Conservation (phyloP, 2,888 invertebrate genomes). For the Drosophila anceps region DNA sequence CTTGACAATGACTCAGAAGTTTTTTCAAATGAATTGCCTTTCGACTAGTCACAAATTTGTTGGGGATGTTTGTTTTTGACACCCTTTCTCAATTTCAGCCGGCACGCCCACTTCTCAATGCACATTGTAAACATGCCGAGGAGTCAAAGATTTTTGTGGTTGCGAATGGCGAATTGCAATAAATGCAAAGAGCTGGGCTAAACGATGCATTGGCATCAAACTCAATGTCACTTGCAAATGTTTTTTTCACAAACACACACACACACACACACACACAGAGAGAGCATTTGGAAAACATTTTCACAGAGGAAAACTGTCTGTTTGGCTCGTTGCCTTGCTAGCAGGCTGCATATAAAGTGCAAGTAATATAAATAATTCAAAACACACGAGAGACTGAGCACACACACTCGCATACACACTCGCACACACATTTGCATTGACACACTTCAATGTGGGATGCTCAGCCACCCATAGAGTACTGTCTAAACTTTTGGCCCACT, state of each 20-base stretch:
- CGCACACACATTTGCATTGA: constrained; percentile 74
- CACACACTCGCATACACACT: constrained; percentile 34
- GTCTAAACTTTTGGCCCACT: constrained; percentile 22
- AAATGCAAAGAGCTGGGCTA: constrained; percentile 51
- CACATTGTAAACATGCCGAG: constrained; percentile 56
- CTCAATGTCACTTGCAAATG: constrained; percentile 62
- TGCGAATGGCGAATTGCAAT: constrained; percentile 56
- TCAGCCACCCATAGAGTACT: background rate
- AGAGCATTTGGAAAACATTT: constrained; percentile 34
- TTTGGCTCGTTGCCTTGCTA: constrained; percentile 13
- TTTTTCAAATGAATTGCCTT: constrained; percentile 56
- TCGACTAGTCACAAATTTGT: background rate
- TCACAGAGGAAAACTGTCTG: constrained; percentile 39
- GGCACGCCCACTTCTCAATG: background rate
- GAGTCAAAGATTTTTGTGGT: constrained; percentile 72
- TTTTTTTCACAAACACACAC: constrained; percentile 25
- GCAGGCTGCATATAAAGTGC: constrained; percentile 71
- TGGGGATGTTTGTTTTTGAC: constrained; percentile 58
- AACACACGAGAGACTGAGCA: constrained; percentile 57
- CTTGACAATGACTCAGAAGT: constrained; percentile 60
- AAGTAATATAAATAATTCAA: constrained; percentile 80
- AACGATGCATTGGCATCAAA: constrained; percentile 59
- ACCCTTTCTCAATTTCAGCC: constrained; percentile 54
- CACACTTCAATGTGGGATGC: constrained; percentile 63
- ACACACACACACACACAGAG: background rate